phyloP scores from a whole-genome alignment of 2,113 vertebrate genomes.

The Blennius ocellaris region DNA sequence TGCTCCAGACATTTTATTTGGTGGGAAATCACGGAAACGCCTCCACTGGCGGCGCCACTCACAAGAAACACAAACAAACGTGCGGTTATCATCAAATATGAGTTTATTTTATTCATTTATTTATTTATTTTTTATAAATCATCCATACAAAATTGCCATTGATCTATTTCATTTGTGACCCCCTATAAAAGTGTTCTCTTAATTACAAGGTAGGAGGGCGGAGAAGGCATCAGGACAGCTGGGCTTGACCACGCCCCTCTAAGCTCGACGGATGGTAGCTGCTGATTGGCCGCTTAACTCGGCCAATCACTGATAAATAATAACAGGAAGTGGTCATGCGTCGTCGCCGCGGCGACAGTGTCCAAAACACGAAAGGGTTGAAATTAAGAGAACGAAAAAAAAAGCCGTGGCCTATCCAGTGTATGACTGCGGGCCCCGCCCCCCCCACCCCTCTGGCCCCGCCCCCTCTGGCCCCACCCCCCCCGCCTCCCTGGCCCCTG shows the following conservation, averaged over 20 bases:
- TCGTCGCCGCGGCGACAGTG: slow-evolving; percentile 66
- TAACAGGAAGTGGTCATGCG: slow-evolving; percentile 74
- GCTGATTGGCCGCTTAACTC: slow-evolving; percentile 22
- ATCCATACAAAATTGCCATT: slow-evolving; percentile 85
- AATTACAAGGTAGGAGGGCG: slow-evolving; percentile 81
- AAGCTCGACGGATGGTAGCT: slow-evolving; percentile 28
- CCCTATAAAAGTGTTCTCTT: slow-evolving; percentile 86
- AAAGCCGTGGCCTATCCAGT: slow-evolving; percentile 62
- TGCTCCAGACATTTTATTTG: no score
- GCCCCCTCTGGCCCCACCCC: no score
- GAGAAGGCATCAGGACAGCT: slow-evolving; percentile 78
- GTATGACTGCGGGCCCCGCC: slow-evolving; percentile 29
- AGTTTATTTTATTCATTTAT: slow-evolving; percentile 77
- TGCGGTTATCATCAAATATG: slow-evolving; percentile 77
- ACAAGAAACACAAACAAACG: slow-evolving; percentile 9
- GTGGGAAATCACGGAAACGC: no score
- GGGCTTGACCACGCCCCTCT: slow-evolving; percentile 52
- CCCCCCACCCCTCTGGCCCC: no score
- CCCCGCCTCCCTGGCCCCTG: no score
- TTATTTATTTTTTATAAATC: slow-evolving; percentile 75
- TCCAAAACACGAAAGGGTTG: slow-evolving; percentile 54
- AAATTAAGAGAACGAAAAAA: background rate
- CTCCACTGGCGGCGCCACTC: no score
- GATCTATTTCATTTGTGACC: slow-evolving; percentile 84
- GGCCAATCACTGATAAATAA: slow-evolving; percentile 74